Conservation (phyloP, 53 echinoderm and acorn worm species). For the Antedon mediterranea region DNA sequence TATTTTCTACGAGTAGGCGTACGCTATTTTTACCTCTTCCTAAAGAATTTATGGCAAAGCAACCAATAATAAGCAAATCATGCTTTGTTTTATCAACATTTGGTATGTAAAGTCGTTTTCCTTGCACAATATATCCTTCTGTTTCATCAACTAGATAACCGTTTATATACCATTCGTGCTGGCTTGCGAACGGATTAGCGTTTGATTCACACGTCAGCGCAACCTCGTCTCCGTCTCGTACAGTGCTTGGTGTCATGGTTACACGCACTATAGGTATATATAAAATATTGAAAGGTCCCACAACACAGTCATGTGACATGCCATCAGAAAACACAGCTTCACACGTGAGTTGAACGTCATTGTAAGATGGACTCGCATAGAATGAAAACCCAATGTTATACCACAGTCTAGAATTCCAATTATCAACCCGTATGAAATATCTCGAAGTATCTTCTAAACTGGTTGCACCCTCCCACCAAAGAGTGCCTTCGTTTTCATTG, state of each 20-base stretch:
- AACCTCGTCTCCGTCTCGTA: background rate
- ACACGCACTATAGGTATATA: background rate
- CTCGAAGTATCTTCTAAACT: background rate
- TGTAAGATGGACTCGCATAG: background rate
- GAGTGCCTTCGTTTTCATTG: background rate
- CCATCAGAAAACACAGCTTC: background rate
- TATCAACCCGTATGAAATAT: background rate
- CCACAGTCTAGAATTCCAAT: background rate
- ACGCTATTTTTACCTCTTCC: background rate
- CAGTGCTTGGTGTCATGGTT: background rate
- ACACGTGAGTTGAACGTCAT: background rate
- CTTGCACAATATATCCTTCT: background rate
- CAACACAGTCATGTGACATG: background rate
- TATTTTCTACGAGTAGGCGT: background rate
- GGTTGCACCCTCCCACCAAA: background rate
- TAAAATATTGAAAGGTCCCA: background rate
- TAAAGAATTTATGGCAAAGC: background rate
- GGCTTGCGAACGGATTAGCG: background rate
- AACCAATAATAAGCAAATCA: background rate
- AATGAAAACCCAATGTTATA: background rate
- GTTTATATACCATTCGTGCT: background rate
- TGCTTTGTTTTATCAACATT: background rate
- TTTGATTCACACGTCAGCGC: background rate
- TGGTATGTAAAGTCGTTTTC: background rate
- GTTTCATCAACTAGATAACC: background rate